phyloP scores from a whole-genome alignment of 2,113 vertebrate genomes.

The Orthonyx spaldingii region DNA sequence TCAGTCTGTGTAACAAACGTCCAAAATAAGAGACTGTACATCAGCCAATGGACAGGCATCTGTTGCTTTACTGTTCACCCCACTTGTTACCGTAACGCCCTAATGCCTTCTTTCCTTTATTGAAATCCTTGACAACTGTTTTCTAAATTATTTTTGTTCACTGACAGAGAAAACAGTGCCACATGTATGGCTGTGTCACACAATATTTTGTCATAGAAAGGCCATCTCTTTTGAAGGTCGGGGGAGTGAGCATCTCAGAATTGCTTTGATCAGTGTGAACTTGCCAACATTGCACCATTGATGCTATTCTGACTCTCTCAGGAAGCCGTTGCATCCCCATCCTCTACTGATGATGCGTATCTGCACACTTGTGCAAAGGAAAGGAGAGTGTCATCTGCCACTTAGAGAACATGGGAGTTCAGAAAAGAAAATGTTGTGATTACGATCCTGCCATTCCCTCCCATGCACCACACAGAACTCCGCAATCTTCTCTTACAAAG shows the following conservation, averaged over 20 bases:
- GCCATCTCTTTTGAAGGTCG: background rate
- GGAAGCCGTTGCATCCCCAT: conserved; percentile 11
- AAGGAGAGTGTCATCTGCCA: conserved; percentile 5
- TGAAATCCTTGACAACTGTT: background rate
- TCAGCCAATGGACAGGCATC: background rate
- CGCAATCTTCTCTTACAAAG: background rate
- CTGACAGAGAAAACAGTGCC: background rate
- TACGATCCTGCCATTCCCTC: background rate
- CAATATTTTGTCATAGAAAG: background rate
- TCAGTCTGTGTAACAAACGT: background rate
- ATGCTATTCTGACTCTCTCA: background rate
- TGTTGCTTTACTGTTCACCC: background rate
- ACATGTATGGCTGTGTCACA: background rate
- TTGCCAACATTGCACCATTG: background rate
- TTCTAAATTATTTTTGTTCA: background rate
- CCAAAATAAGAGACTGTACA: background rate
- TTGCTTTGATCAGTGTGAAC: conserved; percentile 34
- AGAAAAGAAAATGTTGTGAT: background rate
- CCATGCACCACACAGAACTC: background rate
- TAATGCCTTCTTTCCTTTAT: background rate
- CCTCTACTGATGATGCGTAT: conserved; percentile 20
- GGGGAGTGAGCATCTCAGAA: background rate
- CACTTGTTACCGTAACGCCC: background rate
- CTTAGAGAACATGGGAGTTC: background rate
- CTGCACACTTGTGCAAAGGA: conserved; percentile 8